Evolutionary conservation across 37 sponge, comb jelly and placozoan genomes (phyloP), one percentile per base, ranked within the genome.

Genomic region (Tethya wilhelma): DNA sequence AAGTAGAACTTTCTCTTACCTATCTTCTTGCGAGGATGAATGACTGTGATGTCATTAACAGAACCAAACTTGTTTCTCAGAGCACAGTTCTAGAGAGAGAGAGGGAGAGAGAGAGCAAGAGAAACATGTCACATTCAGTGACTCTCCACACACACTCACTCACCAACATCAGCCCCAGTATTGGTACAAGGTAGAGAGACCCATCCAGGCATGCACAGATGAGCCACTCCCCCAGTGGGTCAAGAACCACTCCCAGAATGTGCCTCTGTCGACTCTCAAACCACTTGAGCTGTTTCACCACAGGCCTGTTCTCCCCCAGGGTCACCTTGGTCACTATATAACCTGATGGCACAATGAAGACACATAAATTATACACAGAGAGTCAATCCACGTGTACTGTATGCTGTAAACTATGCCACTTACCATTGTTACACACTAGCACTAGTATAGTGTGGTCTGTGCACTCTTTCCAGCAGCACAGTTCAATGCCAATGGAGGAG

Each of bases 151-250:
- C n/a, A n/a, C n/a, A n/a, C n/a, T n/a, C n/a, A n/a, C n/a, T n/a
- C n/a, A n/a, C n/a, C n/a, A n/a, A n/a, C n/a, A n/a, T n/a, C n/a
- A n/a, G n/a, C 2, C 38, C 30, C 0, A 79, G 57, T 30, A 86
- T 64, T 2, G 96, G 96, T 0, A 92, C 42, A 9, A 95, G 84
- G 38, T 79, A 77, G 22, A 95, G 36, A 32, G 49, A 44, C 11
- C 87, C 90, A 80, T 89, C 78, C 14, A 88, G 71, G 38, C 90
- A 88, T 36, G 73, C 84, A 75, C 96, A 95, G 2, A 88, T 93
- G 19, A 95, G 81, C 96, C 96, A 95, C 81, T 95, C 82, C 44
- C 87, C 96, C 26, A 41, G 28, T 11, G 93, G 93, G 41, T 85
- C 86, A 22, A 95, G 43, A 4, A 55, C 67, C 40, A 91, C 62